Conservation (phyloP, 2,888 invertebrate species). For the Leptopilina syphax region DNA sequence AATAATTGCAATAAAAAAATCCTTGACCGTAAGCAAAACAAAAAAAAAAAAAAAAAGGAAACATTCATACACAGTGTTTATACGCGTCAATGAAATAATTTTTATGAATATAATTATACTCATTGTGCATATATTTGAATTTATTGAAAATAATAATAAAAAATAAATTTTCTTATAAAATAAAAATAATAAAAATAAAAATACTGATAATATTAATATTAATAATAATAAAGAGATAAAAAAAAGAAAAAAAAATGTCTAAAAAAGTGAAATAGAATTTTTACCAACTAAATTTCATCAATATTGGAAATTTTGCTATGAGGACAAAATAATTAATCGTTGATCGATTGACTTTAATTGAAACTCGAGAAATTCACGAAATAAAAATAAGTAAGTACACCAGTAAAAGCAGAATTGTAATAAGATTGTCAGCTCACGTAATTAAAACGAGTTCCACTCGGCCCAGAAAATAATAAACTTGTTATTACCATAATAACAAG, state of each 20-base stretch:
- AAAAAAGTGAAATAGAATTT: too few relatives aligned
- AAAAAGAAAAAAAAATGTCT: too few relatives aligned
- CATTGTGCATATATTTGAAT: not conserved
- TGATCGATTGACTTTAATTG: not conserved
- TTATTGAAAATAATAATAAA: not conserved
- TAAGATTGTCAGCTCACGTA: conserved; percentile 2
- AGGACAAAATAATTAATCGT: not conserved
- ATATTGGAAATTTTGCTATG: not conserved
- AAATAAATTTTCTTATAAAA: not conserved
- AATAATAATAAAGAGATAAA: too few relatives aligned
- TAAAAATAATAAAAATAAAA: too few relatives aligned
- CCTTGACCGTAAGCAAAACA: conserved; percentile 18
- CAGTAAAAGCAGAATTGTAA: not conserved
- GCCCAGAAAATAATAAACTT: not conserved
- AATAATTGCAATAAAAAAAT: not conserved
- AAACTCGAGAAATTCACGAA: not conserved
- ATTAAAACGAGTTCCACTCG: conserved; percentile 7
- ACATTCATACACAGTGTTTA: not conserved
- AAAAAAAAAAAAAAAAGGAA: not conserved
- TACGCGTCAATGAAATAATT: conserved; percentile 22
- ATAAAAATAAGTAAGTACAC: conserved; percentile 3
- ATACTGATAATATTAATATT: too few relatives aligned
- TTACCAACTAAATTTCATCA: not conserved
- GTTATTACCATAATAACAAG: conserved; percentile 1
- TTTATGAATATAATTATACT: conserved; percentile 1